phyloP scores from a whole-genome alignment of 2,888 invertebrate genomes.

The Quadroppia sp. region DNA sequence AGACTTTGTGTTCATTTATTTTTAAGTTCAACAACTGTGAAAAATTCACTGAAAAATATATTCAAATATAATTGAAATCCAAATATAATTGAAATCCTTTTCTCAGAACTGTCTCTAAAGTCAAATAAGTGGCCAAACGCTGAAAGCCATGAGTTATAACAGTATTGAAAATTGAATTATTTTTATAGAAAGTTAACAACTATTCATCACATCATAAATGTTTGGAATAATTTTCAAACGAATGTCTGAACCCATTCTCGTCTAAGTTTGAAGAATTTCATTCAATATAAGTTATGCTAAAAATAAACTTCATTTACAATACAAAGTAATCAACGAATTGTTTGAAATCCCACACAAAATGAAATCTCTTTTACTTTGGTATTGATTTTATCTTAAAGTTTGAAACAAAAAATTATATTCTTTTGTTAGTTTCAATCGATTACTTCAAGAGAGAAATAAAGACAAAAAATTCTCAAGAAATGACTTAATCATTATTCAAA shows the following conservation, averaged over 20 bases:
- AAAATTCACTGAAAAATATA: neutral
- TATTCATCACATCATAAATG: slow-evolving; percentile 2
- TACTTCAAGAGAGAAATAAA: neutral
- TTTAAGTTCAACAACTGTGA: slow-evolving; percentile 4
- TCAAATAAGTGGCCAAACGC: neutral
- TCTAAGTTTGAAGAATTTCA: no score
- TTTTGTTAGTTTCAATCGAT: slow-evolving; percentile 5
- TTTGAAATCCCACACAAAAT: neutral
- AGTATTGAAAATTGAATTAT: neutral
- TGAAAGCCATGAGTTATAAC: neutral
- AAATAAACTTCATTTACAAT: no score
- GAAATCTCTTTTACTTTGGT: neutral
- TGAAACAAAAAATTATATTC: neutral
- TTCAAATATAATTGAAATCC: neutral
- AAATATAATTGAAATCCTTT: neutral
- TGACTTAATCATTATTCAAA: neutral
- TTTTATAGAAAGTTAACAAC: neutral
- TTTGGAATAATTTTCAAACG: no score
- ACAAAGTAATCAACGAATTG: neutral
- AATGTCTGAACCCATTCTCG: no score
- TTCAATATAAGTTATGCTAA: no score
- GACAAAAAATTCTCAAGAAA: neutral
- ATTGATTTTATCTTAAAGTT: neutral
- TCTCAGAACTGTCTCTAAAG: neutral
- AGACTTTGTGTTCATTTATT: slow-evolving; percentile 7